Percentiles rank a stretch among this genome's conserved stretches.
These are phyloP conservation scores for Drosophila pallidifrons DNA, from an alignment of 1,140 invertebrate species.

Conservation along the genomic window DNA sequence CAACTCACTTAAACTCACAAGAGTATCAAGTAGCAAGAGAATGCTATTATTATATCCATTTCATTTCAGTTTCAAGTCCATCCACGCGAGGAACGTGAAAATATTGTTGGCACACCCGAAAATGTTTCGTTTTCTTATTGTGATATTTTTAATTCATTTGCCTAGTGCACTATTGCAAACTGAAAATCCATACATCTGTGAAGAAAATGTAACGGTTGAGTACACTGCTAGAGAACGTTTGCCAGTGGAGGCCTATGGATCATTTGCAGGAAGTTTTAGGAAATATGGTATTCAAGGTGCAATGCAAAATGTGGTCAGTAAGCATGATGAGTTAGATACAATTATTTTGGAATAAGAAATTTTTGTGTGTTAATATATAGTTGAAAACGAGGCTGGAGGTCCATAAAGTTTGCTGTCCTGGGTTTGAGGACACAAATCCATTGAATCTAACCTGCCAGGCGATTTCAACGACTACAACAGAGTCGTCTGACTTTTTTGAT, in stretches of 20 bases:
- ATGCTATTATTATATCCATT: neutral
- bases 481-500: neutral
- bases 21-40: neutral
- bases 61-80: constrained; percentile 14
- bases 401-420: constrained; percentile 38
- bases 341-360: neutral
- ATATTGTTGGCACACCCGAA: neutral
- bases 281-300: neutral
- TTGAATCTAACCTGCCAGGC: constrained; percentile 15
- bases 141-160: neutral
- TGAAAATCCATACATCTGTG: constrained; percentile 11
- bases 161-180: constrained; percentile 14
- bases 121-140: constrained; percentile 4
- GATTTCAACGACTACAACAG: neutral
- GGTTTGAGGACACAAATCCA: constrained; percentile 9
- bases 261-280: neutral
- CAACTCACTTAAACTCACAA: neutral
- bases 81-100: neutral
- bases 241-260: constrained; percentile 11
- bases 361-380: constrained; percentile 14
- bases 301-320: constrained; percentile 16
- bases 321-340: neutral
- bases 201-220: neutral
- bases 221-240: constrained; percentile 10
- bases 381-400: constrained; percentile 39